Percentiles rank a stretch among this genome's conserved stretches.
These are phyloP conservation scores for Eubucco bourcierii DNA, from an alignment of 2,113 vertebrate genomes.

Conservation along the genomic window DNA sequence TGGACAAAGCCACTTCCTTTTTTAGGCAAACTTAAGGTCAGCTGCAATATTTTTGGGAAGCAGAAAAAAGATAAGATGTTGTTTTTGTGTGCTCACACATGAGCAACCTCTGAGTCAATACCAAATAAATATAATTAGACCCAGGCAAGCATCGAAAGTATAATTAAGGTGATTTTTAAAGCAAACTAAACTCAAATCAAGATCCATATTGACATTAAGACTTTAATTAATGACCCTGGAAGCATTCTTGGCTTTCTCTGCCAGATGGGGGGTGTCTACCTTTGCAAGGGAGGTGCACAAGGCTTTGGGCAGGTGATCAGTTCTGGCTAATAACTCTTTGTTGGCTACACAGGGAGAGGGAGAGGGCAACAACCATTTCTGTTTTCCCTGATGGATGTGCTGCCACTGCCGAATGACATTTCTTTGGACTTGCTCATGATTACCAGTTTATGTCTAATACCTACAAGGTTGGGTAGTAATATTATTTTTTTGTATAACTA, in stretches of 20 bases:
- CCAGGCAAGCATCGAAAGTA: background rate
- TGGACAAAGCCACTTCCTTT: background rate
- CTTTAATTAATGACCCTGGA: background rate
- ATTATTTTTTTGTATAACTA: background rate
- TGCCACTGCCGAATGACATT: background rate
- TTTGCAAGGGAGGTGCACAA: fast-evolving
- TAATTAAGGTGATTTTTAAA: background rate
- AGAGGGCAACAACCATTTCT: background rate
- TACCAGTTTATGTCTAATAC: background rate
- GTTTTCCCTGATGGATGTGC: background rate
- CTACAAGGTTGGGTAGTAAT: background rate
- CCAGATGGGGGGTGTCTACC: background rate
- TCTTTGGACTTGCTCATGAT: background rate
- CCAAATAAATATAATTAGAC: background rate
- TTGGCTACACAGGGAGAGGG: background rate
- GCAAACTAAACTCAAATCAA: background rate
- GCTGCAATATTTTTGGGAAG: background rate
- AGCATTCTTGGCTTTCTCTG: background rate
- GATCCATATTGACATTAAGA: background rate
- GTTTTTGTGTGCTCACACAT: background rate
- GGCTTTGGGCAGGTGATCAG: background rate
- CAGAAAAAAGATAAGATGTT: background rate
- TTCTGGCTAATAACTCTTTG: background rate
- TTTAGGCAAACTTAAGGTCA: background rate
- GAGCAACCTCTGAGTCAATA: background rate